Evolutionary conservation across 2,797 vertebrate genomes (phyloP).

Genomic region (Paratrypauchen microcephalus): DNA sequence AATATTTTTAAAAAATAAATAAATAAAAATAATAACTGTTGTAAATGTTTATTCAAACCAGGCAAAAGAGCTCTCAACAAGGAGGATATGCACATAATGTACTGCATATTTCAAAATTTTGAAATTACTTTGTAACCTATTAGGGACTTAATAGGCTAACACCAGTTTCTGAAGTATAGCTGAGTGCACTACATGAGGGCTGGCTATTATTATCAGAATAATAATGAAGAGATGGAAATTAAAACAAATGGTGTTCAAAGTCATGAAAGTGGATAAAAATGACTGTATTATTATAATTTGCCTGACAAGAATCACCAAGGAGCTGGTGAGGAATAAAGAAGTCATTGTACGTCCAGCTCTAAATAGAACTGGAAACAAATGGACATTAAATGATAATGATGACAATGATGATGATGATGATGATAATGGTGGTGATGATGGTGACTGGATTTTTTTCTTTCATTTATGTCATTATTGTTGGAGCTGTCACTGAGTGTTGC

Average conservation of each 20-base stretch:
- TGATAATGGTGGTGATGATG: not conserved
- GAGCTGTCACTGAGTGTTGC: too few species aligned
- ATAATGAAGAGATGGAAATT: not conserved
- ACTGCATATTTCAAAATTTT: not conserved
- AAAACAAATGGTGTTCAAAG: not conserved
- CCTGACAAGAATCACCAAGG: not conserved
- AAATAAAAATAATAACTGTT: too few species aligned
- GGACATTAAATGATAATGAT: too few species aligned
- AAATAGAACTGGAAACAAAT: not conserved
- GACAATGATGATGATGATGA: not conserved
- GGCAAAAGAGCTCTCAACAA: too few species aligned
- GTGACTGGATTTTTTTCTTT: not conserved
- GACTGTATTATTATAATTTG: not conserved
- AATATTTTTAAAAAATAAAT: too few species aligned
- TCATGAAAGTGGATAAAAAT: not conserved
- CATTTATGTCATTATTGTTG: not conserved
- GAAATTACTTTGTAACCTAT: slow-evolving; percentile 1
- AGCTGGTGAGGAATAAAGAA: not conserved
- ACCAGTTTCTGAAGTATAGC: not conserved
- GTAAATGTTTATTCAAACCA: too few species aligned
- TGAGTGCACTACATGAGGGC: not conserved
- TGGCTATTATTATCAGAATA: not conserved
- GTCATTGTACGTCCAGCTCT: not conserved
- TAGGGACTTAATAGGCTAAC: not conserved
- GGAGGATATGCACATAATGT: not conserved